These are phyloP conservation scores for Pimephales promelas DNA, from an alignment of 2,113 vertebrate species.

Conservation along the genomic window DNA sequence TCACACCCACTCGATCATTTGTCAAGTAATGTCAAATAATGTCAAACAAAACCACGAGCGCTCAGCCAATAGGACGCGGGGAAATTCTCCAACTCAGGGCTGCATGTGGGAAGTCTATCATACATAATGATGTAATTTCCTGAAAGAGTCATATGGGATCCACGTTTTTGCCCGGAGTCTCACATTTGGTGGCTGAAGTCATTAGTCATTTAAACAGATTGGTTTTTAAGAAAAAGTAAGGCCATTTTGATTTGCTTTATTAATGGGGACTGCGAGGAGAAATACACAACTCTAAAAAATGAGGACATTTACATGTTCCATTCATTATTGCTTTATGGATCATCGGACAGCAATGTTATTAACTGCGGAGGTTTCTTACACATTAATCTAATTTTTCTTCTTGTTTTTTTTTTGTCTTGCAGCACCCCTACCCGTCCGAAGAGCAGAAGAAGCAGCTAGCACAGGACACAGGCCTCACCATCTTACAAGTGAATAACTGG, in stretches of 20 bases:
- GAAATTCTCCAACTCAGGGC: conserved; percentile 11
- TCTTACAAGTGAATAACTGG: conserved; percentile 78
- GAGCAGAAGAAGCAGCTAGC: conserved; percentile 78
- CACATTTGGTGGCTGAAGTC: not conserved
- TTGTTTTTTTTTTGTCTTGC: conserved; percentile 4
- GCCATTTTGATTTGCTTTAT: conserved; percentile 1
- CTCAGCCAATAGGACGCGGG: conserved; percentile 49
- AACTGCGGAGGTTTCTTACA: not conserved
- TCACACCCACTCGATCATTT: conserved; percentile 65
- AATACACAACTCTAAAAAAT: conserved; percentile 5
- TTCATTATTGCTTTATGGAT: conserved; percentile 4
- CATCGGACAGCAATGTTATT: not conserved
- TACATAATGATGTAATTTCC: conserved; percentile 32
- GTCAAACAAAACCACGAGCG: conserved; percentile 62
- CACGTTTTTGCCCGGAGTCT: not conserved
- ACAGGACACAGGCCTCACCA: conserved; percentile 77
- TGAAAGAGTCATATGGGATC: conserved; percentile 23
- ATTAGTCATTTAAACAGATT: conserved; percentile 28
- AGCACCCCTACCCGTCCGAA: conserved; percentile 70
- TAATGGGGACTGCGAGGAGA: not conserved
- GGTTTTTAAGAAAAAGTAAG: conserved; percentile 11
- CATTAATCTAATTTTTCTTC: not conserved
- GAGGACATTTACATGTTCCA: conserved; percentile 10
- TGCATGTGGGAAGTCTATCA: conserved; percentile 29
- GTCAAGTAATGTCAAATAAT: conserved; percentile 70